Evolutionary conservation across 2,113 vertebrate species (phyloP).

Genomic region (Mormyrus lacerda): DNA sequence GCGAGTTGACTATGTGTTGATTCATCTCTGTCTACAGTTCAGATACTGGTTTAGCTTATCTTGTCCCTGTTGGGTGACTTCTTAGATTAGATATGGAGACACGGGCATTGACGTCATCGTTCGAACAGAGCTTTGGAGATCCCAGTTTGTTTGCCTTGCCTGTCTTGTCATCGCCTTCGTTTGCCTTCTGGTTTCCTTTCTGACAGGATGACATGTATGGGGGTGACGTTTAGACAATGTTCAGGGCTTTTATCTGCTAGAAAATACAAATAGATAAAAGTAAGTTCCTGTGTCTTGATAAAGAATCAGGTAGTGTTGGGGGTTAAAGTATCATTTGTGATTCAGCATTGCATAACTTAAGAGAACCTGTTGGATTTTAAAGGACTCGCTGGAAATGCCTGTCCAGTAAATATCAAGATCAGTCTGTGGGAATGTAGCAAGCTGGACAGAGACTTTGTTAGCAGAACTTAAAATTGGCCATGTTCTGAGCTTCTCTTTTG

Average conservation of each 20-base stretch:
- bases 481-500: not conserved
- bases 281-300: not conserved
- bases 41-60: slow-evolving; percentile 12
- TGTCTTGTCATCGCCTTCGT: not conserved
- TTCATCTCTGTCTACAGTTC: not conserved
- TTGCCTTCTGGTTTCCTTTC: not conserved
- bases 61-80: not conserved
- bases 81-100: slow-evolving; percentile 19
- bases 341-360: not conserved
- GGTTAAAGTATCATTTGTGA: not conserved
- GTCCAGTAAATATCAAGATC: not conserved
- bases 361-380: not conserved
- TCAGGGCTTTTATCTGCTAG: not conserved
- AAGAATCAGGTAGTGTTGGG: not conserved
- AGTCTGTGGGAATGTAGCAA: not conserved
- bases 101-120: not conserved
- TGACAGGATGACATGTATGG: not conserved
- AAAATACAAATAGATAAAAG: not conserved
- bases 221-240: not conserved
- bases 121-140: not conserved
- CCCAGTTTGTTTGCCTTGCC: not conserved
- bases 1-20: not conserved
- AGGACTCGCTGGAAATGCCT: not conserved
- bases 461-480: not conserved
- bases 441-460: not conserved